Evolutionary conservation across 1,140 invertebrate species (phyloP), one percentile per base, ranked within the genome.

Genomic region (Protaetia brevitarsis): DNA sequence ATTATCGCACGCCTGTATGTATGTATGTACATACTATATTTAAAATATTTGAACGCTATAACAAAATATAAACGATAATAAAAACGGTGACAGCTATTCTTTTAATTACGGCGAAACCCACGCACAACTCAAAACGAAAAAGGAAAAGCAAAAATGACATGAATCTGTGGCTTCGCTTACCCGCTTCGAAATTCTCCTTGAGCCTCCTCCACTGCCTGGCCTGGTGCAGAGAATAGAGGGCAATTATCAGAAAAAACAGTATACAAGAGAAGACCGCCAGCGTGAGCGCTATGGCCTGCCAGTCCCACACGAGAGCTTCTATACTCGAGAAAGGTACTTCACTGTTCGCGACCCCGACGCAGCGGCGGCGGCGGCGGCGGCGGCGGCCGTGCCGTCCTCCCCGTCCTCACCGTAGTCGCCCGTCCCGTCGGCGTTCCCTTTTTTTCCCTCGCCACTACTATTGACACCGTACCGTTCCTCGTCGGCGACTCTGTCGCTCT

Each of bases 171-270:
- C 21, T 26, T 8, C n/a, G 72, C 77, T 78, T 68, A 79, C 78
- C 78, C 63, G 78, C 76, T 59, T 79, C 78, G 58, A 77, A 79
- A 68, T 77, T 78, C 59, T 78, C 78, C 65, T 79, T 79, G 11
- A 79, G 66, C 59, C 77, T 67, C 63, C 76, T 72, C 86, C 85
- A 87, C 66, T 87, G 85, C 64, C 82, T 81, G 64, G 84, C 84
- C 66, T 87, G 86, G 67, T 87, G 79, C 51, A 87, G 76, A 21
- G 85, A 84, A 67, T 87, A 87, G 68, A 84, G 81, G 65, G 84
- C 84, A 66, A 85, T 84, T 30, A 85, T 83, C 34, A 85, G 75
- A 74, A 88, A 88, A 79, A 88, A 88, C 64, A 87, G 71, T 26
- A 88, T 80, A 74, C 86, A 87, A 34, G 85, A 82, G 66, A 83